Evolutionary conservation across 92 coral and sea anemone species (phyloP).

Genomic region (Palythoa grandiflora): DNA sequence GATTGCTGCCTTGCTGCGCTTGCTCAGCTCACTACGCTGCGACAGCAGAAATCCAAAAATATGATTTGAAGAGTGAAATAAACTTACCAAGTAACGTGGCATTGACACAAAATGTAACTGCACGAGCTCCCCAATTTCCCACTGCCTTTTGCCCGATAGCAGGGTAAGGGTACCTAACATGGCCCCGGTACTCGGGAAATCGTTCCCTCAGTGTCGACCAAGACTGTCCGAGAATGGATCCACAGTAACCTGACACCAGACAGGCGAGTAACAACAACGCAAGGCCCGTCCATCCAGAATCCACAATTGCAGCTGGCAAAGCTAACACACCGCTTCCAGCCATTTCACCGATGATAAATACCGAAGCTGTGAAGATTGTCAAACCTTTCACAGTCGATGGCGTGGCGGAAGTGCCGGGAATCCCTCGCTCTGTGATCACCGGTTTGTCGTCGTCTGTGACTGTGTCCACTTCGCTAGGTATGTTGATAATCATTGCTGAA

Average conservation of each 20-base stretch:
- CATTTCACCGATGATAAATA: slow-evolving; percentile 95
- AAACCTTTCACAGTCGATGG: slow-evolving; percentile 63
- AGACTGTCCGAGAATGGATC: slow-evolving; percentile 80
- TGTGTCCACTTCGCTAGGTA: background rate
- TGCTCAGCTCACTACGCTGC: too few relatives aligned
- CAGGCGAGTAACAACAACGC: slow-evolving; percentile 74
- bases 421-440: slow-evolving; percentile 12
- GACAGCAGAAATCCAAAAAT: too few relatives aligned
- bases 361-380: slow-evolving; percentile 91
- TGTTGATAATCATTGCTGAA: slow-evolving; percentile 8
- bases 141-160: slow-evolving; percentile 87
- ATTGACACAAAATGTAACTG: slow-evolving; percentile 85
- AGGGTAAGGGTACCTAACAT: slow-evolving; percentile 92
- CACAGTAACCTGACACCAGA: slow-evolving; percentile 90
- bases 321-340: slow-evolving; percentile 98
- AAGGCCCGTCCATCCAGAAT: slow-evolving; percentile 86
- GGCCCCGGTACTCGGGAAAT: slow-evolving; percentile 79
- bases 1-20: too few relatives aligned
- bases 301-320: slow-evolving; percentile 85
- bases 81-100: slow-evolving; percentile 83
- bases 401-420: background rate
- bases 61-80: background rate
- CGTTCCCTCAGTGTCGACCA: slow-evolving; percentile 82
- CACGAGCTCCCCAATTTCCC: slow-evolving; percentile 85
- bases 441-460: slow-evolving; percentile 12